Percentiles rank a stretch among this genome's conserved stretches.
Conservation (phyloP, 2,888 invertebrate genomes). For the Drosophila phalerata region DNA sequence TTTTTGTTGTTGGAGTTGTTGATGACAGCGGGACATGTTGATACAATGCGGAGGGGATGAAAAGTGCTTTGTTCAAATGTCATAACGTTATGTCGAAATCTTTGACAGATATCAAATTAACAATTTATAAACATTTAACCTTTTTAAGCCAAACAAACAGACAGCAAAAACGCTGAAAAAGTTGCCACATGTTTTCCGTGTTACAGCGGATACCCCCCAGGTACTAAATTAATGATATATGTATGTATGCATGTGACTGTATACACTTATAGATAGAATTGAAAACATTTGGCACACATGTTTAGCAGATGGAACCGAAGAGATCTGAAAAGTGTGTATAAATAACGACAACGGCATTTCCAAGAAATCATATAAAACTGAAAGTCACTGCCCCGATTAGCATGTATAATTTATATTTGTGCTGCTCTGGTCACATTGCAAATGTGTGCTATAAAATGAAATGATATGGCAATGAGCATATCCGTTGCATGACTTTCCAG, state of each 20-base stretch:
- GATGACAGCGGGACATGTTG: conserved; percentile 24
- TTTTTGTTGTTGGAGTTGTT: conserved; percentile 21
- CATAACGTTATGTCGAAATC: conserved; percentile 58
- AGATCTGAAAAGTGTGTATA: conserved; percentile 6
- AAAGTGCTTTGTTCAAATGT: conserved; percentile 65
- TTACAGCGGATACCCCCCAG: conserved; percentile 44
- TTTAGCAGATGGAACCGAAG: conserved; percentile 18
- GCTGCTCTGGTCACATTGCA: conserved; percentile 30
- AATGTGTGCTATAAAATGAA: conserved; percentile 48
- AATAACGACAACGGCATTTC: conserved; percentile 6
- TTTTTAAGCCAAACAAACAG: conserved; percentile 24
- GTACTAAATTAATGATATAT: conserved; percentile 45
- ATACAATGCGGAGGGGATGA: conserved; percentile 38
- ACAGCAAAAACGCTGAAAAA: conserved; percentile 14
- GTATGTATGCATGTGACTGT: conserved; percentile 4
- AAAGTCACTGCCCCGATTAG: conserved; percentile 41
- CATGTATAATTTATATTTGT: conserved; percentile 31
- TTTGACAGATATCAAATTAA: conserved; percentile 66
- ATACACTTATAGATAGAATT: conserved; percentile 4
- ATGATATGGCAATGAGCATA: conserved; percentile 65
- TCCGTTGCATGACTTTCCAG: conserved; percentile 46
- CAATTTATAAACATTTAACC: conserved; percentile 73
- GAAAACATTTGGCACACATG: conserved; percentile 50
- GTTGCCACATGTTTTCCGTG: conserved; percentile 38
- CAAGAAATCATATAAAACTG: conserved; percentile 11